Evolutionary conservation across 2,113 vertebrate genomes (phyloP).

Genomic region (Oncorhynchus masou): DNA sequence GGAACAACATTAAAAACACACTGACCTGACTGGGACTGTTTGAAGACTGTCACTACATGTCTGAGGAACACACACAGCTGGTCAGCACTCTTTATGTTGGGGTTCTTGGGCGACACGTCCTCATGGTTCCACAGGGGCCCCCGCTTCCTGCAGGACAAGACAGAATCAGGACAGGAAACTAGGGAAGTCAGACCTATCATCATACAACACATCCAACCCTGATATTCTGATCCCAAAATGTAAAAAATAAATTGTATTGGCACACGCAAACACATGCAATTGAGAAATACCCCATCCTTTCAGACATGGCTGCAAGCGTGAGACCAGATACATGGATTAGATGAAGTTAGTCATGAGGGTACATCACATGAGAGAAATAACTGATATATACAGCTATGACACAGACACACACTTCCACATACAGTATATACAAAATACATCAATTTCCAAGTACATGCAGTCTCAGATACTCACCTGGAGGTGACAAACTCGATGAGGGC

Average conservation of each 20-base stretch:
- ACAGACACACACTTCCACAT: neutral
- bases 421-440: neutral
- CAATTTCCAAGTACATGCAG: neutral
- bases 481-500: slow-evolving; percentile 97
- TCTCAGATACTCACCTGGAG: slow-evolving; percentile 81
- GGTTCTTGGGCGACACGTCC: slow-evolving; percentile 94
- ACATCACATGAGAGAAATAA: neutral
- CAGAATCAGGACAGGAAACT: slow-evolving; percentile 1
- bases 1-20: no score
- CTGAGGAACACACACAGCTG: slow-evolving; percentile 91
- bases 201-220: neutral
- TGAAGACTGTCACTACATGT: slow-evolving; percentile 91
- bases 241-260: neutral
- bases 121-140: slow-evolving; percentile 98
- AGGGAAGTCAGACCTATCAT: neutral
- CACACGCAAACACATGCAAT: slow-evolving; percentile 60
- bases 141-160: slow-evolving; percentile 78
- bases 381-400: neutral
- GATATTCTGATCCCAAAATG: neutral
- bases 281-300: slow-evolving; percentile 66
- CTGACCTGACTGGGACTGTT: slow-evolving; percentile 80
- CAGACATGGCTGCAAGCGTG: slow-evolving; percentile 67
- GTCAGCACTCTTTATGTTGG: slow-evolving; percentile 95
- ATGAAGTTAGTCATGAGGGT: slow-evolving; percentile 14
- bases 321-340: slow-evolving; percentile 54